Percentiles rank a stretch among this genome's conserved stretches.
phyloP scores from a whole-genome alignment of 2,797 vertebrate species.

The Heteromormyrus szaboi region DNA sequence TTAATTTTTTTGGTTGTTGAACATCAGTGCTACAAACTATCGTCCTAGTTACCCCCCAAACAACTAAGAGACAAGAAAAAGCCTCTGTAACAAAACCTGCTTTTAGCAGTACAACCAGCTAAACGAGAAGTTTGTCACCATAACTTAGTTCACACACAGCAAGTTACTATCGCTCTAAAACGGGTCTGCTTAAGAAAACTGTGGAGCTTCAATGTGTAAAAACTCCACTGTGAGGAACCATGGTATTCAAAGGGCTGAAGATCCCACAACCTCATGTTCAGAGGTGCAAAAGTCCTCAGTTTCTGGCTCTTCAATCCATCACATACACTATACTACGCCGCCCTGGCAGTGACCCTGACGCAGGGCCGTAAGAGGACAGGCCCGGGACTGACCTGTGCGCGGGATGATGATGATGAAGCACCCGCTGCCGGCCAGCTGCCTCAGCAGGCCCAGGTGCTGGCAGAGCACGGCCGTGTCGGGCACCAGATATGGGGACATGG shows the following conservation, averaged over 20 bases:
- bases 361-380: background rate
- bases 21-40: background rate
- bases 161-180: background rate
- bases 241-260: background rate
- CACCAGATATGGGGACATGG: constrained; percentile 95
- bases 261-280: background rate
- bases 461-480: constrained; percentile 88
- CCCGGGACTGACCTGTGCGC: constrained; percentile 68
- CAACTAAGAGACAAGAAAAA: background rate
- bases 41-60: background rate
- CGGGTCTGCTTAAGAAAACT: background rate
- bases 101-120: background rate
- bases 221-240: background rate
- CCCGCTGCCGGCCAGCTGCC: constrained; percentile 83
- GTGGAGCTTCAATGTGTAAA: background rate
- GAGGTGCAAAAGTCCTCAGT: background rate
- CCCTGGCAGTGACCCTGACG: background rate
- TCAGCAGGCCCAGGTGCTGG: constrained; percentile 78
- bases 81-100: background rate
- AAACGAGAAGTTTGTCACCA: background rate
- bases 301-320: background rate
- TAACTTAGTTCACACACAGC: background rate
- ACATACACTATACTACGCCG: background rate
- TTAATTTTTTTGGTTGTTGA: background rate
- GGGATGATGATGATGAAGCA: constrained; percentile 97